phyloP scores from a whole-genome alignment of 2,888 invertebrate species.

The Cataglyphis albicans region DNA sequence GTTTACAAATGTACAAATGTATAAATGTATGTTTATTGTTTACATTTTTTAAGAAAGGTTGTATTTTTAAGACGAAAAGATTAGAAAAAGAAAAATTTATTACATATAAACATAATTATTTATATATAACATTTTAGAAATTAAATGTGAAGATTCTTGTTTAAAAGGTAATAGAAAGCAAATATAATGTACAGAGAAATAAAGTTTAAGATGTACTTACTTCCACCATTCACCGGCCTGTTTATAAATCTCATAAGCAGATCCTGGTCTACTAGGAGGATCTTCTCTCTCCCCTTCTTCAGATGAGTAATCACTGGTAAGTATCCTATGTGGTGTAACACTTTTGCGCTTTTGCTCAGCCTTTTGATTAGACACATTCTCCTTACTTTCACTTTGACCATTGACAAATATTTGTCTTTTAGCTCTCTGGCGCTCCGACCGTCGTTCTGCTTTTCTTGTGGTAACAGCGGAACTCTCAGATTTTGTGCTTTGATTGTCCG shows the following conservation, averaged over 20 bases:
- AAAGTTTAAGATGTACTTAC: slow-evolving; percentile 87
- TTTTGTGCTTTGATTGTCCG: slow-evolving; percentile 68
- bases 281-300: slow-evolving; percentile 87
- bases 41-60: slow-evolving; percentile 1
- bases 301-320: slow-evolving; percentile 89
- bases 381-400: slow-evolving; percentile 81
- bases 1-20: slow-evolving; percentile 12
- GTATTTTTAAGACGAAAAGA: not conserved
- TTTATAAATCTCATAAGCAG: slow-evolving; percentile 91
- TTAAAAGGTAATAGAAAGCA: not conserved
- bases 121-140: not conserved
- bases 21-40: too few species aligned
- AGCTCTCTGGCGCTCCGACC: slow-evolving; percentile 81
- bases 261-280: slow-evolving; percentile 87
- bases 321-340: slow-evolving; percentile 72
- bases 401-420: slow-evolving; percentile 81
- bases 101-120: not conserved
- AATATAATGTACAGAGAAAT: not conserved
- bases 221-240: slow-evolving; percentile 94
- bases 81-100: not conserved
- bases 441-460: slow-evolving; percentile 78
- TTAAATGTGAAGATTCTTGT: not conserved
- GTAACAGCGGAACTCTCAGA: slow-evolving; percentile 69
- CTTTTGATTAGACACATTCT: slow-evolving; percentile 65
- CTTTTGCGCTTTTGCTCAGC: slow-evolving; percentile 86